Evolutionary conservation across 2,113 vertebrate genomes (phyloP).

Genomic region (Nesoenas mayeri): DNA sequence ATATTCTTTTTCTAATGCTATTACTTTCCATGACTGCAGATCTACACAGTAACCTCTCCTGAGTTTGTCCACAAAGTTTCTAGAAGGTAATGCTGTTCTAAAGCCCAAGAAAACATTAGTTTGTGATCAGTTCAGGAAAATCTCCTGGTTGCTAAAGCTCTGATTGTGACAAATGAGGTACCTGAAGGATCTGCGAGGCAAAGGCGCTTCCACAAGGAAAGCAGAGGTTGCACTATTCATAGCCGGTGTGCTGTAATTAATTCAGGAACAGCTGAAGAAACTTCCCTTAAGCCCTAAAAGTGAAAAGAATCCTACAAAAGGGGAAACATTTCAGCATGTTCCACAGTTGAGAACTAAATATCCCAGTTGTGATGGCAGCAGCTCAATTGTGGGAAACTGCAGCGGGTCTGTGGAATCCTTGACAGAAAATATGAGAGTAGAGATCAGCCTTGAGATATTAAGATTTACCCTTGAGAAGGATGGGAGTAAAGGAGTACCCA

Average conservation of each 20-base stretch:
- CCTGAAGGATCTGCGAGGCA: not conserved
- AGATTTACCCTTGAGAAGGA: no score
- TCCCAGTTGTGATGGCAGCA: not conserved
- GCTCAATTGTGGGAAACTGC: no score
- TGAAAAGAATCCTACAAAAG: not conserved
- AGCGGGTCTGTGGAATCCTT: no score
- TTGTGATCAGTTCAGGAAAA: not conserved
- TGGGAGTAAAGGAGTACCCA: no score
- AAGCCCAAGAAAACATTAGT: not conserved
- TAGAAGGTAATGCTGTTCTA: not conserved
- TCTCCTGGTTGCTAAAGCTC: not conserved
- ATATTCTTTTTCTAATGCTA: not conserved
- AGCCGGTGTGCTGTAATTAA: not conserved
- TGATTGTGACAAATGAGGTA: not conserved
- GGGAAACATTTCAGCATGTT: not conserved
- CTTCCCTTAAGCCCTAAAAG: not conserved
- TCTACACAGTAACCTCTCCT: not conserved
- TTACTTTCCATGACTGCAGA: not conserved
- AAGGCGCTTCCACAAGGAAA: not conserved
- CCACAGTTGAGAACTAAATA: not conserved
- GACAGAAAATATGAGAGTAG: no score
- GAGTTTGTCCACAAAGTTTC: not conserved
- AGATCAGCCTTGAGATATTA: no score
- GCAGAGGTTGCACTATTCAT: not conserved
- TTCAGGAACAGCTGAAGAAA: not conserved